These are phyloP conservation scores for Sebastes melanostomus DNA, from an alignment of 2,797 vertebrate genomes.

Conservation along the genomic window DNA sequence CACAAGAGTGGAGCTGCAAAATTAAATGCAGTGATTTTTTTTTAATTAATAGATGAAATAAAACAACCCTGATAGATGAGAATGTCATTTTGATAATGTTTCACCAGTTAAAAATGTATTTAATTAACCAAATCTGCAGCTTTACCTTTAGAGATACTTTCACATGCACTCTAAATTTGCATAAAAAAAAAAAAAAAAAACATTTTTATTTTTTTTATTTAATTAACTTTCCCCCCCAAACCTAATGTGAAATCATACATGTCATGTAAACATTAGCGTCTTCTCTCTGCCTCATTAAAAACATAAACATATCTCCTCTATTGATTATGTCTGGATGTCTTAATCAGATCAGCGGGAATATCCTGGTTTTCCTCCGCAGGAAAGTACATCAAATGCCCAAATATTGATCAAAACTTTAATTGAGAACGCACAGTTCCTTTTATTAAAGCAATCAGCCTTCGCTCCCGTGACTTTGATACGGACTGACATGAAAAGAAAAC, in stretches of 20 bases:
- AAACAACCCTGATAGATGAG: neutral
- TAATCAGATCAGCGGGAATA: constrained; percentile 76
- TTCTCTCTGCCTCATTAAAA: constrained; percentile 68
- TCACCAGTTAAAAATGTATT: neutral
- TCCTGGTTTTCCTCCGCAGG: constrained; percentile 57
- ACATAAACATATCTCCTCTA: constrained; percentile 78
- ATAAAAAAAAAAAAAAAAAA: constrained; percentile 1
- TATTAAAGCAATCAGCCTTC: constrained; percentile 67
- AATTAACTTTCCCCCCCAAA: constrained; percentile 5
- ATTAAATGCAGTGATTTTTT: neutral
- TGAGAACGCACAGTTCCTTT: constrained; percentile 60
- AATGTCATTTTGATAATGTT: neutral
- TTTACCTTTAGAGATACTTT: neutral
- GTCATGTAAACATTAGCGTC: constrained; percentile 25
- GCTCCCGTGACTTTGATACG: constrained; percentile 73
- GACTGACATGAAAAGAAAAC: constrained; percentile 77
- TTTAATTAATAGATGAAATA: neutral
- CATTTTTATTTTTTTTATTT: neutral
- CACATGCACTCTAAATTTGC: neutral
- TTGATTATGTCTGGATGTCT: constrained; percentile 82
- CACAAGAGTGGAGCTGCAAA: neutral
- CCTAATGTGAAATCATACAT: constrained; percentile 41
- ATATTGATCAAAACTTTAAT: constrained; percentile 78
- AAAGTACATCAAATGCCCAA: constrained; percentile 77
- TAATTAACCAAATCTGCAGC: neutral